Evolutionary conservation across 1,140 invertebrate genomes (phyloP), one percentile per base, ranked within the genome.

Genomic region (Scylla paramamosain): DNA sequence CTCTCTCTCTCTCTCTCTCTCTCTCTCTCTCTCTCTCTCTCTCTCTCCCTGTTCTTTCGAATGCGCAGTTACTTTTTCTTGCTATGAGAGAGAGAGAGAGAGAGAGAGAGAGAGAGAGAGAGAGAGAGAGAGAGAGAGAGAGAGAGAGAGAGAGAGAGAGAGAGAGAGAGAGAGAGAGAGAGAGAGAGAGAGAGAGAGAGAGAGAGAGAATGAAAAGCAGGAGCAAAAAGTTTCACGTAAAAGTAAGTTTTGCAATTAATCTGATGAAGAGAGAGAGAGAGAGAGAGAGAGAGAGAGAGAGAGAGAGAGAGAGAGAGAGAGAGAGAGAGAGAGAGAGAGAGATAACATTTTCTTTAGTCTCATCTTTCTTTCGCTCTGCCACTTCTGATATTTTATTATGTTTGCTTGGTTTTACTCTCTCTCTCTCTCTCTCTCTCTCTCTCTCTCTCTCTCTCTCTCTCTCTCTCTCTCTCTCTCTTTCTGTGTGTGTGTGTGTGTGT

Each of bases 31-130:
- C 39, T 39, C 39, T 39, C 39, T 39, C 39, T 39, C 39, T 39
- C 39, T 39, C 39, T 39, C 39, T 39, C 39, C 6, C 39, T 88
- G 88, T 93, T 59, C 67, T 59, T 93, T 88, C 67, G 88, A 88
- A 93, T 88, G 88, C 87, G 88, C 67, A 93, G 31, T 88, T 93
- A 93, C 31, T 88, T 93, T 59, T 93, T 32, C 88, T 59, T 93
- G 59, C 67, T 32, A 29, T 39, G 45, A 91, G 45, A 29, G 28
- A 67, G 28, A n/a, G 89, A 48, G 48, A 29, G 45, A 31, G 25
- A 52, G 46, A 52, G 45, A 45, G 46, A 59, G 29, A 91, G 48
- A n/a, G 25, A 52, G 48, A 31, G 25, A 52, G 46, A 29, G 45
- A 91, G 45, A 29, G 28, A 67, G 28, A n/a, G 89, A 48, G 48